Evolutionary conservation across 2,888 invertebrate species (phyloP).

Genomic region (Athripsodes cinereus): DNA sequence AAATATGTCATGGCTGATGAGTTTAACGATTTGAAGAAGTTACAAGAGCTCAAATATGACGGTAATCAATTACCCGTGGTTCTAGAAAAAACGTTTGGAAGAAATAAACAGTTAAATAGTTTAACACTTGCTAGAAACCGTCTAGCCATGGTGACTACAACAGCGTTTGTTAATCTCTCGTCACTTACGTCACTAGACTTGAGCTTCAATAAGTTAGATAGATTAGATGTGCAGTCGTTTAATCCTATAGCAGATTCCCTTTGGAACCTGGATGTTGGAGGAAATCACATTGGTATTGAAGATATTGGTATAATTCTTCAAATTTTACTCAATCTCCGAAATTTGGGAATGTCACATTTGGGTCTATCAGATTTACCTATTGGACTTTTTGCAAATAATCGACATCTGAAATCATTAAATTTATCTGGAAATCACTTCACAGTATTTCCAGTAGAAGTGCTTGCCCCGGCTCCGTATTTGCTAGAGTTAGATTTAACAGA

Average conservation of each 20-base stretch:
- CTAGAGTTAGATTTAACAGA: slow-evolving; percentile 66
- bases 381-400: slow-evolving; percentile 53
- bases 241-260: slow-evolving; percentile 56
- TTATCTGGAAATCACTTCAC: slow-evolving; percentile 66
- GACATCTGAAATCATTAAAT: slow-evolving; percentile 60
- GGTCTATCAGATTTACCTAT: slow-evolving; percentile 51
- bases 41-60: slow-evolving; percentile 61
- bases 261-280: slow-evolving; percentile 62
- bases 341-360: slow-evolving; percentile 55
- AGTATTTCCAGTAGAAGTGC: slow-evolving; percentile 50
- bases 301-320: slow-evolving; percentile 54
- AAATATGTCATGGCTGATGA: slow-evolving; percentile 69
- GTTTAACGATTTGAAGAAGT: slow-evolving; percentile 60
- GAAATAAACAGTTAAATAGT: slow-evolving; percentile 48
- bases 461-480: slow-evolving; percentile 52
- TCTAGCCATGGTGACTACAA: slow-evolving; percentile 66
- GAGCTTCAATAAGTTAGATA: slow-evolving; percentile 68
- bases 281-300: slow-evolving; percentile 54
- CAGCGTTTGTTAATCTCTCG: slow-evolving; percentile 67
- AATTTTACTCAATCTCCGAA: slow-evolving; percentile 51
- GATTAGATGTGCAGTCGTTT: slow-evolving; percentile 57
- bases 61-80: slow-evolving; percentile 73
- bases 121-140: slow-evolving; percentile 65
- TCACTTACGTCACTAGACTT: slow-evolving; percentile 65
- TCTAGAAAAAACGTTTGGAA: slow-evolving; percentile 63